Base-by-base conservation (phyloP, 1,140 invertebrate genomes). In the Carposina sasakii region DNA sequence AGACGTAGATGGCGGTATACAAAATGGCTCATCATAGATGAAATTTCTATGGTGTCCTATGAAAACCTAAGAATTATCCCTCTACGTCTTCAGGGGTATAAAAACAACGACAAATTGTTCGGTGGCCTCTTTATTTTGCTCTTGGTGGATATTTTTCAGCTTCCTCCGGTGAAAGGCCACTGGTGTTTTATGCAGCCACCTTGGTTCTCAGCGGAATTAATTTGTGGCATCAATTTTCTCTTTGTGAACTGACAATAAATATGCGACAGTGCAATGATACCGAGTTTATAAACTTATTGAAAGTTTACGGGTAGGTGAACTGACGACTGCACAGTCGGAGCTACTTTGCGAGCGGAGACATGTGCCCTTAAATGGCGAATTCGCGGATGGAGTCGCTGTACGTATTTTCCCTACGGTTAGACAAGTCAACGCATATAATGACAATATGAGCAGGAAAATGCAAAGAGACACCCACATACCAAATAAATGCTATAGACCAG, bases 1-100 rank as follows among this genome's bases (percentile, higher is more conserved):
- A 48, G 63, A 40, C 52, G 54, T 41, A 50, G 34, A 26, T 50
- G 40, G 48, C 40, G 48, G 6, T 10, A 50, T 10, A 59, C 57
- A 8, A 39, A 56, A 26, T 67, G 58, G 65, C 31, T 67, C 1
- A 54, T 67, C 1, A 59, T 63, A 22, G 56, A 63, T 16, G 54
- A 63, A 55, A 62, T 67, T 31, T 64, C 58, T 0, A 63, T 61
- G 58, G 61, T 60, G 0, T 64, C 56, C 0, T 64, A 62, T 31
- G 53, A 63, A 34, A 63, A 46, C 23, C 36, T 55, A 8, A 19
- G 42, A 20, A 50, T 46, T 0, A 51, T 55, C 3, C 48, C 53
- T 22, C 30, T 65, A 47, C n/a, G 54, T 9, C 44, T 64, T 3
- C 58, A 62, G 19, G 50, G 60, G 39, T 60, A 24, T 17, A 63